Base-by-base conservation (phyloP, 1,140 invertebrate species). In the Choristoneura fumiferana region DNA sequence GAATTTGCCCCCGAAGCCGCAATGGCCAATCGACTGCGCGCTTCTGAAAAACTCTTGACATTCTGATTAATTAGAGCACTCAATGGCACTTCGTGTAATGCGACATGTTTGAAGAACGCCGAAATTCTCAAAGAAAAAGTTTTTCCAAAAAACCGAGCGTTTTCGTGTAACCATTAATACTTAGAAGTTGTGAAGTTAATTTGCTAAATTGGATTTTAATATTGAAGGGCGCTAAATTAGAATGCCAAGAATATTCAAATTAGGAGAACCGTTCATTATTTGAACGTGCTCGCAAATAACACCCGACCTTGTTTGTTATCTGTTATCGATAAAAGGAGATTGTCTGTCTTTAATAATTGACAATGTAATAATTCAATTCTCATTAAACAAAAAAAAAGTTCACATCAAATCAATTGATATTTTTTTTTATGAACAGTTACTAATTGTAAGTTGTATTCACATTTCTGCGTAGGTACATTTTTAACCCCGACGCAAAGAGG, bases 51-150 rank as follows among this genome's bases (percentile, higher is more conserved):
- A 12, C 43, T 29, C 43, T 49, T 33, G 43, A 49, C 43, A 29
- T 49, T 49, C 22, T 49, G 43, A 49, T 49, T 49, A 49, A 49
- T 49, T 18, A 18, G 43, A 49, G 29, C 43, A 49, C 43, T 1
- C 43, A 8, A 29, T 10, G 18, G 18, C 12, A 18, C 12, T 49
- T 13, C 4, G 18, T 22, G 22, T 29, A 49, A 17, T 49, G 43
- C 22, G 22, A 49, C 22, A 49, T 33, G 43, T 49, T 49, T 13
- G 17, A 29, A 49, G 29, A 15, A 12, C 43, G 43, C n/a, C n/a
- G 6, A 49, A 49, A n/a, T 49, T 22, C 17, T n/a, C 15, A 12
- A 49, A 33, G 22, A 6, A 29, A 49, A 49, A 49, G 17, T 49
- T 49, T 29, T n/a, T 29, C 18, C 10, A 22, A 10, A 49, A 29